Evolutionary conservation across 2,888 invertebrate species (phyloP), one percentile per base, ranked within the genome.

Genomic region (Mongoloraphidia duomilia): DNA sequence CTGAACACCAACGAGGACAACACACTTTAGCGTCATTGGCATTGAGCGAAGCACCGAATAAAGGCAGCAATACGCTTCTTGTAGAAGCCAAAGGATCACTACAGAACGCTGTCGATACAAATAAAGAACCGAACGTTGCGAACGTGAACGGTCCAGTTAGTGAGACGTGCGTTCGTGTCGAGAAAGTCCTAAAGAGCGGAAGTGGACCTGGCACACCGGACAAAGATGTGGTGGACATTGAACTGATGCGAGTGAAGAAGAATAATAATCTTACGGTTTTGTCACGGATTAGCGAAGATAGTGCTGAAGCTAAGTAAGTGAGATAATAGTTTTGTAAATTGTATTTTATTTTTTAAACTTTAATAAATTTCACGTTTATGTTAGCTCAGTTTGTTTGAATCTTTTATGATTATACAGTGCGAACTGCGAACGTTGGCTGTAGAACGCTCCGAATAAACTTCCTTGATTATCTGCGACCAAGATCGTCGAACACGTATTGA

Each of bases 1-100:
- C 77, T 2, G 78, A 78, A 56, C 77, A 77, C 60, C 62, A 64
- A 44, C 60, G 57, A 9, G 54, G 49, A 35, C 54, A 53, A 14
- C 44, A 51, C 33, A 35, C 52, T 26, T 11, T 43, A 14, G 39
- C 33, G 11, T 46, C 50, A 11, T 34, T 47, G 11, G 43, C 42
- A 17, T 26, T 47, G 38, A 50, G 44, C 39, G 47, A 46, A 37
- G 38, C 46, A 17, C 34, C 50, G 6, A 47, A 48, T 43, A 42
- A 43, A 14, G 48, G 48, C 26, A 47, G 46, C 33, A 37, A 46
- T 12, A 46, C 46, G 33, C 26, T 46, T 11, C 34, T 46, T 33
- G 47, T 35, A 9, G 40, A 47, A 11, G 47, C 17, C 6, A 40
- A 47, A 34, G 41, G 36, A 33, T 40, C 40, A 11, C 26, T 14